Evolutionary conservation across 2,888 invertebrate genomes (phyloP).

Genomic region (Chrysomela aeneicollis): DNA sequence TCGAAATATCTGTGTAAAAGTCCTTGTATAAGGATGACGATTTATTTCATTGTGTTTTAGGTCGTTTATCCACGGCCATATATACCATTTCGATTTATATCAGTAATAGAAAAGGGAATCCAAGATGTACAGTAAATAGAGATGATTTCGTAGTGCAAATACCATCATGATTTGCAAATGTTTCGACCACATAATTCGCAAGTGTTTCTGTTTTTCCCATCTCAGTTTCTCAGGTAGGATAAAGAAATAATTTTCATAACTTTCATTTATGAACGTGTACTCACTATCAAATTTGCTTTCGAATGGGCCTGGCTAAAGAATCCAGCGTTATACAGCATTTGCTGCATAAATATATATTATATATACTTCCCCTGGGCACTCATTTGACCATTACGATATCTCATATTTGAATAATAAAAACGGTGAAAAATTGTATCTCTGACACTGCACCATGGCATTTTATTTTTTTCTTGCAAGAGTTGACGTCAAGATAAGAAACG

Average conservation of each 20-base stretch:
- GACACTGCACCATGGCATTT: neutral
- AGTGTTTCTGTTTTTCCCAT: neutral
- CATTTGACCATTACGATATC: conserved; percentile 21
- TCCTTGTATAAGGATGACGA: neutral
- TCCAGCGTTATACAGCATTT: neutral
- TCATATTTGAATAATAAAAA: conserved; percentile 24
- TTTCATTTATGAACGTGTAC: conserved; percentile 20
- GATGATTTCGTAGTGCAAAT: neutral
- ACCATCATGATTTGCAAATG: too few relatives aligned
- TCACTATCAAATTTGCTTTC: neutral
- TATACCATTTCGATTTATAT: neutral
- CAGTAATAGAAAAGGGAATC: neutral
- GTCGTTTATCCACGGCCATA: neutral
- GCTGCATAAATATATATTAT: neutral
- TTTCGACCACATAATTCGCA: too few relatives aligned
- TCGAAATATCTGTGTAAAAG: neutral
- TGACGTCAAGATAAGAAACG: neutral
- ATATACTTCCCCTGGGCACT: conserved; percentile 1
- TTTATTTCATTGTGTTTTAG: neutral
- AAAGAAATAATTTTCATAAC: conserved; percentile 19
- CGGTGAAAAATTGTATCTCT: conserved; percentile 10
- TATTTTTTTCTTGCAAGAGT: neutral
- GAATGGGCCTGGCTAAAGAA: neutral
- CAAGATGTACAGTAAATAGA: neutral
- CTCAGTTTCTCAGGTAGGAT: conserved; percentile 6